Conservation (phyloP, 2,888 invertebrate genomes). For the Rhagophthalmus giganteus region DNA sequence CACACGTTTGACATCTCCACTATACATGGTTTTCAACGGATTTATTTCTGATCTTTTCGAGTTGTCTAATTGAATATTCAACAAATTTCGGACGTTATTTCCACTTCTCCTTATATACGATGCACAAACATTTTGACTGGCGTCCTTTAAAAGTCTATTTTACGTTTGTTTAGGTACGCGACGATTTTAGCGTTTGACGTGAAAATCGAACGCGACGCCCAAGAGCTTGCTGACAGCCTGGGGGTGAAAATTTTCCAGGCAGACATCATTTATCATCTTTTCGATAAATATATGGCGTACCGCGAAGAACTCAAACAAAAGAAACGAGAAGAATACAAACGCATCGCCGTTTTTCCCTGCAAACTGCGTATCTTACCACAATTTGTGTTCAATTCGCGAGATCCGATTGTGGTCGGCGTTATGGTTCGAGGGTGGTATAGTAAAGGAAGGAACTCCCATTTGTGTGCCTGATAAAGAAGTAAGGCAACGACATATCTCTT, state of each 20-base stretch:
- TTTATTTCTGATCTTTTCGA: slow-evolving; percentile 22
- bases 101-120: too few relatives aligned
- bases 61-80: slow-evolving; percentile 10
- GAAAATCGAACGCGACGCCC: slow-evolving; percentile 96
- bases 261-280: slow-evolving; percentile 99
- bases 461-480: slow-evolving; percentile 97
- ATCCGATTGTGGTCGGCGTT: slow-evolving; percentile 97
- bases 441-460: slow-evolving; percentile 95
- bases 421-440: slow-evolving; percentile 92
- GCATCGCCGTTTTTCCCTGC: slow-evolving; percentile 98
- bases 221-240: slow-evolving; percentile 92
- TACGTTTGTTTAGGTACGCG: slow-evolving; percentile 85
- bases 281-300: slow-evolving; percentile 94
- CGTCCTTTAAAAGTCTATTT: too few relatives aligned
- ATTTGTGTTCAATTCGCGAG: slow-evolving; percentile 96
- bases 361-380: slow-evolving; percentile 83
- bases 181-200: slow-evolving; percentile 99
- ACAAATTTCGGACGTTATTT: too few relatives aligned
- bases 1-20: slow-evolving; percentile 30
- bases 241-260: slow-evolving; percentile 97
- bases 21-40: slow-evolving; percentile 25
- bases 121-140: slow-evolving; percentile 21
- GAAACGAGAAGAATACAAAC: slow-evolving; percentile 93
- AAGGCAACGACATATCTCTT: slow-evolving; percentile 42
- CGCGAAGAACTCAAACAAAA: slow-evolving; percentile 87